These are phyloP conservation scores for Spongilla lacustris DNA, from an alignment of 37 sponge, comb jelly and placozoan species.

Conservation along the genomic window DNA sequence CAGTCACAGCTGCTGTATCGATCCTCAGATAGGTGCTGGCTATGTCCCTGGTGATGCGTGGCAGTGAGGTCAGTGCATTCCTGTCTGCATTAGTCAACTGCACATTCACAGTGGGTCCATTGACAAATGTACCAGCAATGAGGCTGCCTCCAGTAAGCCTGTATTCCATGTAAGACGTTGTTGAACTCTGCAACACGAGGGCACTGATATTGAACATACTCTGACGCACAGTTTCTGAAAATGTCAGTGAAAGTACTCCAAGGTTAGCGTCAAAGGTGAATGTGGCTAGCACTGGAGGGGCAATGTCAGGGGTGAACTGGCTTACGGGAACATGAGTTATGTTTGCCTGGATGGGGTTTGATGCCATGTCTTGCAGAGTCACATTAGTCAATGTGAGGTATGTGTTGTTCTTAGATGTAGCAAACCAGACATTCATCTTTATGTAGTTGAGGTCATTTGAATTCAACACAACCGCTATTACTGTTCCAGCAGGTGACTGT, in stretches of 20 bases:
- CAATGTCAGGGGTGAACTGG: constrained; percentile 35
- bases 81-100: constrained; percentile 49
- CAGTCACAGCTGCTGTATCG: constrained; percentile 30
- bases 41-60: constrained; percentile 38
- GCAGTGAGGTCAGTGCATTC: constrained; percentile 55
- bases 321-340: constrained; percentile 12
- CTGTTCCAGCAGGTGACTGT: constrained; percentile 40
- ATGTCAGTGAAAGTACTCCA: constrained; percentile 64
- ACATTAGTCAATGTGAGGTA: constrained; percentile 59
- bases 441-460: constrained; percentile 63
- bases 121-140: not conserved
- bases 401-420: constrained; percentile 42
- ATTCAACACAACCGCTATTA: constrained; percentile 34
- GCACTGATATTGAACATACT: constrained; percentile 51
- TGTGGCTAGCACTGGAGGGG: constrained; percentile 57
- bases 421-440: constrained; percentile 65
- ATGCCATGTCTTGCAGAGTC: constrained; percentile 53
- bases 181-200: constrained; percentile 67
- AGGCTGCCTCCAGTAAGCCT: constrained; percentile 55
- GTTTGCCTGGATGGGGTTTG: constrained; percentile 45
- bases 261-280: constrained; percentile 71
- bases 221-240: constrained; percentile 82
- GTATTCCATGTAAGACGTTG: constrained; percentile 24
- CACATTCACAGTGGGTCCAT: constrained; percentile 31
- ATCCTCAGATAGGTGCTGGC: constrained; percentile 55